Evolutionary conservation across 2,888 invertebrate genomes (phyloP), one percentile per base, ranked within the genome.

Genomic region (Andrena bicolor): DNA sequence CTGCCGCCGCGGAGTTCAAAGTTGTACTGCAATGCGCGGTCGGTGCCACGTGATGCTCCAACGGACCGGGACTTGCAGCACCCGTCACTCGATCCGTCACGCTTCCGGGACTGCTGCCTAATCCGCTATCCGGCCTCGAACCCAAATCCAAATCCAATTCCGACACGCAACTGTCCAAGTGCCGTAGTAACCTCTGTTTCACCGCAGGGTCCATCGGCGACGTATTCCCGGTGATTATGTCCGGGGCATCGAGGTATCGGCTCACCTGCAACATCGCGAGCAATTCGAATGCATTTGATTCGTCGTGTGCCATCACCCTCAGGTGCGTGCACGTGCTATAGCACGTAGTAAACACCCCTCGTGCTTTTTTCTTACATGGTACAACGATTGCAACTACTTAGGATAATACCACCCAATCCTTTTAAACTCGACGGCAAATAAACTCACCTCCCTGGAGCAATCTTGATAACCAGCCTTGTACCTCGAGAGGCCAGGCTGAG

Each of bases 381-480:
- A 41, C 3, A 41, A 41, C 13, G 13, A 41, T 41, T 41, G 13
- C 13, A 13, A 41, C 41, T 41, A 13, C 13, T 41, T 41, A 41
- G 13, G 0, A 4, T 13, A 13, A 13, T 4, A 20, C 7, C 20
- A 2, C 8, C 8, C n/a, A 20, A n/a, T 35, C 2, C 13, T 32
- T 35, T 69, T 58, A 4, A 23, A 7, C 30, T 4, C 41, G 0
- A 41, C 41, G 16, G 16, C 41, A n/a, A 10, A 7, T n/a, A 60
- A 53, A 86, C 94, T 93, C 64, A 96, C 96, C 94, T 96, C 96
- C 83, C 95, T 93, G 10, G 96, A 96, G 90, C 96, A 96, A 90
- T 96, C 96, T 86, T 95, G 94, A 91, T 96, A 96, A 10, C 96
- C 96, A 30, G 96, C 95, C 87, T 96, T 95, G 93, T 96, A 96